A percentile compares a stretch with the other conserved stretches of the same genome.
Conservation (phyloP, 2,888 invertebrate species). For the Neocrepidodera transversa region DNA sequence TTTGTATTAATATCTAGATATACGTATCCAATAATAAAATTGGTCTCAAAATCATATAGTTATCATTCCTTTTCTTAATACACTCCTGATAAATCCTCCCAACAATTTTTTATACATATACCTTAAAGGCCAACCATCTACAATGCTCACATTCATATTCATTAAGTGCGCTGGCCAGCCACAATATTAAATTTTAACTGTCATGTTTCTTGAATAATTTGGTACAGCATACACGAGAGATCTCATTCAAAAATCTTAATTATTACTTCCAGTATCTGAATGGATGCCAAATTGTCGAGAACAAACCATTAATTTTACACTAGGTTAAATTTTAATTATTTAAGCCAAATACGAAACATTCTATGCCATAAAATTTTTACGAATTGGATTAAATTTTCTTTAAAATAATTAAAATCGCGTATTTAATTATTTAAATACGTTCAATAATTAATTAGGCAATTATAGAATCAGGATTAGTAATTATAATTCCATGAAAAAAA, state of each 20-base stretch:
- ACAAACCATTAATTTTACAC: not conserved
- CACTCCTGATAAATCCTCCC: not conserved
- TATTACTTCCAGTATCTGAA: slow-evolving; percentile 29
- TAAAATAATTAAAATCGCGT: no score
- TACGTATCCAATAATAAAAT: no score
- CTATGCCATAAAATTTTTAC: no score
- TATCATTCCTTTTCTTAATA: not conserved
- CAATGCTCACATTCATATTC: slow-evolving; percentile 58
- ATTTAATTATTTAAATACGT: no score
- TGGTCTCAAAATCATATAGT: no score
- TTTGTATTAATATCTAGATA: no score
- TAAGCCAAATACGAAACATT: no score
- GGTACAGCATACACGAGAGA: slow-evolving; percentile 45
- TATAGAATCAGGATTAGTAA: no score
- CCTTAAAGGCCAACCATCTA: slow-evolving; percentile 41
- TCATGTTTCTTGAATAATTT: slow-evolving; percentile 58
- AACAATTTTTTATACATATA: not conserved
- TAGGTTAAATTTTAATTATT: no score
- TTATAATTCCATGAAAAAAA: no score
- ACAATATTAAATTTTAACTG: slow-evolving; percentile 61
- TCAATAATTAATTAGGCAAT: no score
- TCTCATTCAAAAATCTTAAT: slow-evolving; percentile 37
- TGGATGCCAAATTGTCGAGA: slow-evolving; percentile 32
- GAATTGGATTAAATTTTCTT: no score
- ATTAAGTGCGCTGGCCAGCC: slow-evolving; percentile 48